Percentiles rank a stretch among this genome's conserved stretches.
Conservation (phyloP, 2,888 invertebrate genomes). For the Caenorhabditis sp. region DNA sequence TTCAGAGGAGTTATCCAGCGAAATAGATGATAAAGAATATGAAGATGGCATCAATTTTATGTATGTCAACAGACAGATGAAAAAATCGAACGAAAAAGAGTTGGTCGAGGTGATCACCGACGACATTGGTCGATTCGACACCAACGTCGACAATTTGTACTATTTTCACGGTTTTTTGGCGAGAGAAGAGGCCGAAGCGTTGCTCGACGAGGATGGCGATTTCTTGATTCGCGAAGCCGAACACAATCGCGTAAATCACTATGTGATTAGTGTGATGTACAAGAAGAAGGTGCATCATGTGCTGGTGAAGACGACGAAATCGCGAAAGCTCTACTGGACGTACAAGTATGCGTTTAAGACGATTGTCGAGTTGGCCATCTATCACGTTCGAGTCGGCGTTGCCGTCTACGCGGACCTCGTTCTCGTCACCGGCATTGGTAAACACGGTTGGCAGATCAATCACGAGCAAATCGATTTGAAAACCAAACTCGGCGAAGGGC, state of each 20-base stretch:
- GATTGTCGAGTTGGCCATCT: slow-evolving; percentile 44
- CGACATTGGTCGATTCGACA: slow-evolving; percentile 39
- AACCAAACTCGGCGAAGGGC: slow-evolving; percentile 43
- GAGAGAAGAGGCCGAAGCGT: slow-evolving; percentile 30
- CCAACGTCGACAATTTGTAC: slow-evolving; percentile 40
- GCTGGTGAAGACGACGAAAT: slow-evolving; percentile 46
- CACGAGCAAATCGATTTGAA: slow-evolving; percentile 41
- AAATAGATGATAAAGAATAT: not conserved
- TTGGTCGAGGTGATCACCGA: slow-evolving; percentile 25
- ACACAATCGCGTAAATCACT: slow-evolving; percentile 21
- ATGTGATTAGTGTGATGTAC: slow-evolving; percentile 38
- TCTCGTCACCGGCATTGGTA: slow-evolving; percentile 20
- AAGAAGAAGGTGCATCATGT: slow-evolving; percentile 22
- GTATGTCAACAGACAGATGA: too few relatives aligned
- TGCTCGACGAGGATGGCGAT: slow-evolving; percentile 42
- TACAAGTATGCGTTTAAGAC: slow-evolving; percentile 46
- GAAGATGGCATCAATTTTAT: not conserved
- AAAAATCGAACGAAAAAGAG: not conserved
- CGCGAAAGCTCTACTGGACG: slow-evolving; percentile 48
- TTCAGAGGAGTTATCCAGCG: too few relatives aligned
- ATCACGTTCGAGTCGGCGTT: slow-evolving; percentile 33
- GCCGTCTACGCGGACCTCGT: slow-evolving; percentile 21
- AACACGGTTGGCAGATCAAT: slow-evolving; percentile 45
- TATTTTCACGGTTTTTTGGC: slow-evolving; percentile 51
- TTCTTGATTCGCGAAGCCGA: slow-evolving; percentile 48